Evolutionary conservation across 92 coral and sea anemone genomes (phyloP).

Genomic region (Porites rus): DNA sequence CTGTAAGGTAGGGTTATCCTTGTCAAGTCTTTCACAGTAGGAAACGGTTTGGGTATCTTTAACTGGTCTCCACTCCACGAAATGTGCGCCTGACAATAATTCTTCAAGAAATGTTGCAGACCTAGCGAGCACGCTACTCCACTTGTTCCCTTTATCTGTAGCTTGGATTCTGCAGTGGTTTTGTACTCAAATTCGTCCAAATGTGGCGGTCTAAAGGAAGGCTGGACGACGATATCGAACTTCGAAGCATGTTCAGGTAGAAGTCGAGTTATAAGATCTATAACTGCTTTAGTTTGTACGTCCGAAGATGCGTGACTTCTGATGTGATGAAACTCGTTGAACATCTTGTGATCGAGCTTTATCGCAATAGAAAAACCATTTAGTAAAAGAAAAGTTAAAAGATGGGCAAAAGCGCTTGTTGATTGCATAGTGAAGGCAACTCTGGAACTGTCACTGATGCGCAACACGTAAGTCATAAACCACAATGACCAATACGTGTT

Average conservation of each 20-base stretch:
- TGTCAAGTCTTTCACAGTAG: constrained; percentile 51
- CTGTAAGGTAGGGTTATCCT: neutral
- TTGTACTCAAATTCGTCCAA: constrained; percentile 57
- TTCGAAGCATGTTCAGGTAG: neutral
- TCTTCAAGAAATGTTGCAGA: constrained; percentile 80
- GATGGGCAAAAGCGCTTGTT: neutral
- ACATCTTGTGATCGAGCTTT: neutral
- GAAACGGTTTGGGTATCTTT: constrained; percentile 80
- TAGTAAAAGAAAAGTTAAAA: neutral
- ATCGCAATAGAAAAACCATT: neutral
- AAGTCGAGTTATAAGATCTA: neutral
- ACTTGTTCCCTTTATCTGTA: constrained; percentile 68
- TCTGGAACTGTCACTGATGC: too few species aligned
- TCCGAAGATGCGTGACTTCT: neutral
- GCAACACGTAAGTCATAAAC: too few species aligned
- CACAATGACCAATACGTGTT: too few species aligned
- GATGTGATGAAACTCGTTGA: neutral
- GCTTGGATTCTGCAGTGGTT: constrained; percentile 39
- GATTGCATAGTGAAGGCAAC: neutral
- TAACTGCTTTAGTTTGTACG: neutral
- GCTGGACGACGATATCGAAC: neutral
- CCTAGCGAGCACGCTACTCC: constrained; percentile 84
- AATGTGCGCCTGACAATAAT: constrained; percentile 78
- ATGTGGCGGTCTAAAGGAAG: constrained; percentile 11
- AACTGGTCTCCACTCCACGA: constrained; percentile 94